Conservation (phyloP, 2,888 invertebrate species). For the Plemyria rubiginata region DNA sequence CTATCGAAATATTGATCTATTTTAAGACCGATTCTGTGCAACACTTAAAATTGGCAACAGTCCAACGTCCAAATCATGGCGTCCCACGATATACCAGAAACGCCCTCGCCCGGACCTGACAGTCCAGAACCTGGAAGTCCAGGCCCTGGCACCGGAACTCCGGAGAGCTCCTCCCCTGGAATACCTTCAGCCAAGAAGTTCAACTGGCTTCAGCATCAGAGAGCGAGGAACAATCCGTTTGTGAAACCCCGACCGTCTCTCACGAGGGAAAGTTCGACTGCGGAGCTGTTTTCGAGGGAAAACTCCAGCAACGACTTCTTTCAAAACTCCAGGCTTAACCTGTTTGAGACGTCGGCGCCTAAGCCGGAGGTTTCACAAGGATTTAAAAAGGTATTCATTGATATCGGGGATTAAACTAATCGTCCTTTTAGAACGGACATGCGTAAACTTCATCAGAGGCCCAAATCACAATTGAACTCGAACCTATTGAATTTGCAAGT, state of each 20-base stretch:
- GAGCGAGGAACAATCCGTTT: constrained; percentile 68
- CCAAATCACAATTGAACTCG: too few species aligned
- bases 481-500: too few species aligned
- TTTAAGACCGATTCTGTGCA: constrained; percentile 3
- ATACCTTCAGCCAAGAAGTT: constrained; percentile 53
- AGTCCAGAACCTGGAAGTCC: constrained; percentile 4
- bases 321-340: constrained; percentile 73
- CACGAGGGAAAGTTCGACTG: constrained; percentile 71
- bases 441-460: too few species aligned
- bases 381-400: constrained; percentile 62
- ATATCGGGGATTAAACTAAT: too few species aligned
- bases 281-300: constrained; percentile 73
- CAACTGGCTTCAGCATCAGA: constrained; percentile 69
- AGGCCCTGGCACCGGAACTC: constrained; percentile 1
- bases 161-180: constrained; percentile 35
- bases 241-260: constrained; percentile 71
- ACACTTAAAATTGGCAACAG: constrained; percentile 11
- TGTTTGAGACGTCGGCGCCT: constrained; percentile 71
- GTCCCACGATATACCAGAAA: constrained; percentile 59
- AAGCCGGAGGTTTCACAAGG: constrained; percentile 66
- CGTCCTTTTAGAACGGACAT: too few species aligned
- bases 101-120: constrained; percentile 49
- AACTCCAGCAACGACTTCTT: constrained; percentile 76
- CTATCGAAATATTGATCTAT: constrained; percentile 12
- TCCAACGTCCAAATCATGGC: constrained; percentile 33